Conservation (phyloP, 2,888 invertebrate genomes). For the Bembecia ichneumoniformis region DNA sequence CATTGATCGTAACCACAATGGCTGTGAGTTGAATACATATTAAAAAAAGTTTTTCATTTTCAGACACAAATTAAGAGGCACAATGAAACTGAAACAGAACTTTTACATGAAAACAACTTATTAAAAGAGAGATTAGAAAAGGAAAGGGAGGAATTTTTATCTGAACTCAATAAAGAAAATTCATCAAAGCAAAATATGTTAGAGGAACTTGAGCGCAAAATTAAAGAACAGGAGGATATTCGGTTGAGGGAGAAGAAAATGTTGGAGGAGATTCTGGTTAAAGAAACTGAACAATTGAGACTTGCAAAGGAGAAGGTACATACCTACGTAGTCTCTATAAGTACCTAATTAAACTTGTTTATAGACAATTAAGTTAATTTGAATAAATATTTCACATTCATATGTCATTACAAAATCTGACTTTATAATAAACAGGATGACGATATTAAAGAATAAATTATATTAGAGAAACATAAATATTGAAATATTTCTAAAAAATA, state of each 20-base stretch:
- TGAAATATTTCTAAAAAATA: too few species aligned
- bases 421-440: too few species aligned
- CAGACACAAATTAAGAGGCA: conserved; percentile 56
- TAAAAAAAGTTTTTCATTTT: conserved; percentile 6
- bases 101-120: conserved; percentile 56
- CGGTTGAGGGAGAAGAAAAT: conserved; percentile 53
- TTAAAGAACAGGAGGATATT: conserved; percentile 59
- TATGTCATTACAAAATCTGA: too few species aligned
- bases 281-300: conserved; percentile 50
- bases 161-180: conserved; percentile 57
- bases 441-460: too few species aligned
- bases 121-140: conserved; percentile 58
- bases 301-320: conserved; percentile 57
- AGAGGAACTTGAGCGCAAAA: conserved; percentile 57
- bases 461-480: too few species aligned
- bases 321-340: neutral
- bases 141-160: conserved; percentile 65
- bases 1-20: too few species aligned
- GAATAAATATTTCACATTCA: too few species aligned
- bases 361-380: too few species aligned
- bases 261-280: conserved; percentile 41
- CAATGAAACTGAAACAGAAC: conserved; percentile 46
- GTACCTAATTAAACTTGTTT: too few species aligned
- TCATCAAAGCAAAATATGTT: conserved; percentile 66
- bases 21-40: too few species aligned